phyloP scores from a whole-genome alignment of 2,797 vertebrate genomes.

The Coranthus polyacanthus region DNA sequence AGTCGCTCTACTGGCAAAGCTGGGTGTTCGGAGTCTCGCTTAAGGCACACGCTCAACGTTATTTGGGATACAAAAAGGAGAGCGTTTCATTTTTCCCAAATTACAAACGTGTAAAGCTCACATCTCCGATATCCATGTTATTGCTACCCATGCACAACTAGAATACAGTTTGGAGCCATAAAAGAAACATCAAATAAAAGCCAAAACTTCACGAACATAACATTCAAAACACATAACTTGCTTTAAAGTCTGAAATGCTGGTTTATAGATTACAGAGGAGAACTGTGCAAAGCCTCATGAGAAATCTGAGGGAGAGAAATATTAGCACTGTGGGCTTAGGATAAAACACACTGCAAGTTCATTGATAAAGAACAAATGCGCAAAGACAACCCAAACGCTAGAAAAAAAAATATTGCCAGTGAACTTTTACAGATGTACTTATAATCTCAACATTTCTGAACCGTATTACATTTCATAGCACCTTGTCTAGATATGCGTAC shows the following conservation, averaged over 20 bases:
- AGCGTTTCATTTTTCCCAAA: conserved; percentile 4
- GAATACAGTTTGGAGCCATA: conserved; percentile 15
- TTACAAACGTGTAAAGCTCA: conserved; percentile 11
- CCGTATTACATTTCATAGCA: too few relatives aligned
- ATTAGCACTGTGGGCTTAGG: conserved; percentile 15
- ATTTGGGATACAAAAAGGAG: conserved; percentile 2
- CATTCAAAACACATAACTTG: background rate
- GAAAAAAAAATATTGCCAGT: too few relatives aligned
- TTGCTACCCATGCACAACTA: background rate
- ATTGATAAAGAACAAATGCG: conserved; percentile 9
- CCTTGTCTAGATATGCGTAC: too few relatives aligned
- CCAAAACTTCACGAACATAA: conserved; percentile 12
- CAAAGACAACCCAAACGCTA: too few relatives aligned
- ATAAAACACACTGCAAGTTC: conserved; percentile 7
- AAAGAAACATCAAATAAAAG: conserved; percentile 1
- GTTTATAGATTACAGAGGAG: conserved; percentile 5
- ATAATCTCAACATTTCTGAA: too few relatives aligned
- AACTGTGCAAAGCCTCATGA: background rate
- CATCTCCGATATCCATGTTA: conserved; percentile 5
- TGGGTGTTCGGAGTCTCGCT: conserved; percentile 16
- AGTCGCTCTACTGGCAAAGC: conserved; percentile 7
- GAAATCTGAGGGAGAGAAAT: conserved; percentile 4
- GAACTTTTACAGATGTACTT: too few relatives aligned
- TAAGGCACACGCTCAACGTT: conserved; percentile 17
- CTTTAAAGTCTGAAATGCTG: background rate